phyloP scores from a whole-genome alignment of 2,113 vertebrate genomes.

The Cathartes aura region DNA sequence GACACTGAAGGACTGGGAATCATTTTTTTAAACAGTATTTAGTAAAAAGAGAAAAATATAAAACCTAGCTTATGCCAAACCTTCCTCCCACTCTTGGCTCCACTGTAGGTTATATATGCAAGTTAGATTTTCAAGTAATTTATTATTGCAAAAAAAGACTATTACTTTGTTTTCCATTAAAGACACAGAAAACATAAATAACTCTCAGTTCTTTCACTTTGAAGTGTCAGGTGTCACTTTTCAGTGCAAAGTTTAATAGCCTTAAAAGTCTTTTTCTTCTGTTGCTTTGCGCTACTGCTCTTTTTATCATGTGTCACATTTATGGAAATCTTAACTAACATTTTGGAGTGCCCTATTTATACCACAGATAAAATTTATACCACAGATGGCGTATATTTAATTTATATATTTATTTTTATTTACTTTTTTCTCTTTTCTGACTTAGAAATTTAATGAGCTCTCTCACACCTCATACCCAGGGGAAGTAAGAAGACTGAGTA shows the following conservation, averaged over 20 bases:
- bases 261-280: not conserved
- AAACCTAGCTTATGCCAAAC: not conserved
- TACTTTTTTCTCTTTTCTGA: conserved; percentile 5
- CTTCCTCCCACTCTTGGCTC: not conserved
- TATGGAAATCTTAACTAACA: conserved; percentile 20
- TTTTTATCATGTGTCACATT: conserved; percentile 59
- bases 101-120: not conserved
- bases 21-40: not conserved
- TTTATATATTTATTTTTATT: conserved; percentile 21
- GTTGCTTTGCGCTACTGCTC: conserved; percentile 29
- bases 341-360: conserved; percentile 6
- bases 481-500: not conserved
- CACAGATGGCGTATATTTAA: conserved; percentile 17
- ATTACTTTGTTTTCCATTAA: conserved; percentile 1
- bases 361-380: conserved; percentile 20
- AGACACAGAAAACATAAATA: conserved; percentile 2
- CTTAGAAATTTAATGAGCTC: conserved; percentile 2
- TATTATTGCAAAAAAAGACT: not conserved
- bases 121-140: conserved; percentile 13
- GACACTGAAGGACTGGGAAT: conserved; percentile 6
- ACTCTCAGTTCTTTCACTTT: conserved; percentile 11
- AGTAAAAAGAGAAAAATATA: conserved; percentile 14
- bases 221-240: conserved; percentile 24
- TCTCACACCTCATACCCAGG: not conserved
- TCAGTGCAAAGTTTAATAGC: conserved; percentile 15